Evolutionary conservation across 2,888 invertebrate species (phyloP).

Genomic region (Agrenia bidenticulata): DNA sequence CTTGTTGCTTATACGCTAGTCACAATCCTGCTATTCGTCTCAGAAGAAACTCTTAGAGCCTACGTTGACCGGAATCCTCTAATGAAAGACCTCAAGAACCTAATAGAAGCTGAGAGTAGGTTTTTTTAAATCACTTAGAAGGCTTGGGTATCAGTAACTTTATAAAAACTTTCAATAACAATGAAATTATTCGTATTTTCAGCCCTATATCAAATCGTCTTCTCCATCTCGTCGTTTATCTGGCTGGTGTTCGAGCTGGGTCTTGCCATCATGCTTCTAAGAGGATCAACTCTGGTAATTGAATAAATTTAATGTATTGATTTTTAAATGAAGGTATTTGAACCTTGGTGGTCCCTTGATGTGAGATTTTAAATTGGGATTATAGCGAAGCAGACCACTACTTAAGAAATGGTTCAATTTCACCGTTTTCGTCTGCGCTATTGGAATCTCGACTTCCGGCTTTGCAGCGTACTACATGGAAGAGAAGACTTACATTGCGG

Average conservation of each 20-base stretch:
- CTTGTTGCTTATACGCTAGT: constrained; percentile 35
- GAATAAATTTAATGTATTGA: not conserved
- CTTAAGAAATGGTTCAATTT: constrained; percentile 43
- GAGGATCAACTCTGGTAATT: constrained; percentile 34
- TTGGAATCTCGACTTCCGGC: constrained; percentile 33
- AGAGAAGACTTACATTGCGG: constrained; percentile 27
- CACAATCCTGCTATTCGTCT: constrained; percentile 40
- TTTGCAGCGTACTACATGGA: constrained; percentile 26
- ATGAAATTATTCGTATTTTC: not conserved
- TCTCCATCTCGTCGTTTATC: constrained; percentile 26
- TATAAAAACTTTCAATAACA: not conserved
- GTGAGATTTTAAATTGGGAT: not conserved
- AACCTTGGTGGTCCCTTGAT: too few relatives aligned
- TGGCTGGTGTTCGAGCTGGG: constrained; percentile 43
- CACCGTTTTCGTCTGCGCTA: constrained; percentile 32
- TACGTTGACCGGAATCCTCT: constrained; percentile 37
- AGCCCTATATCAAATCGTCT: constrained; percentile 41
- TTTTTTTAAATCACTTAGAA: too few relatives aligned
- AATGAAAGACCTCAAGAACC: constrained; percentile 33
- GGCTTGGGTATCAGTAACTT: too few relatives aligned
- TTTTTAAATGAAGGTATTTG: not conserved
- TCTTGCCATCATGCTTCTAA: constrained; percentile 39
- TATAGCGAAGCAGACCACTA: constrained; percentile 28
- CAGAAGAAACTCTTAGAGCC: constrained; percentile 27
- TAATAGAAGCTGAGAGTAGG: constrained; percentile 33